These are phyloP conservation scores for Actias luna DNA, from an alignment of 2,888 invertebrate species.

Conservation along the genomic window DNA sequence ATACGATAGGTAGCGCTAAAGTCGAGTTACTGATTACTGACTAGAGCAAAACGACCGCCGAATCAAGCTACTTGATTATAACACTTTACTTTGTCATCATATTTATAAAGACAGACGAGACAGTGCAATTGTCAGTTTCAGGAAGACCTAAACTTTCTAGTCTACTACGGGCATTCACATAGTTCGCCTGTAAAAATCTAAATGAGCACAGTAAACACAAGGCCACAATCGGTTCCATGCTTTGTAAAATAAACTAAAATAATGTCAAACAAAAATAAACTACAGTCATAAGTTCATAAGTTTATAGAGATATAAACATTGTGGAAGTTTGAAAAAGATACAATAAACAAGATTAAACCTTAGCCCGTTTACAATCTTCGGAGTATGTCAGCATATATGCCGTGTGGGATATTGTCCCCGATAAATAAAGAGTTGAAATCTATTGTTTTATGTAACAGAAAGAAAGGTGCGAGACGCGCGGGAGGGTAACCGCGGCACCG, in stretches of 20 bases:
- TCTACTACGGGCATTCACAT: background rate
- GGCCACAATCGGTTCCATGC: background rate
- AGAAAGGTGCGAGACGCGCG: background rate
- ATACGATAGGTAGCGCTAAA: no score
- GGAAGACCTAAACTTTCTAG: background rate
- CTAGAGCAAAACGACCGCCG: no score
- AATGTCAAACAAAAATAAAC: background rate
- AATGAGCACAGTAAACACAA: background rate
- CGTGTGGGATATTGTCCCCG: background rate
- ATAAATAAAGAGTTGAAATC: background rate
- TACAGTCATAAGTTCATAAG: background rate
- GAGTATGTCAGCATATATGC: background rate
- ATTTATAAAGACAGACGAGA: no score
- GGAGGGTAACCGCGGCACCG: constrained; percentile 4
- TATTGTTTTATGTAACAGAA: constrained; percentile 34
- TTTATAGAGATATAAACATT: background rate
- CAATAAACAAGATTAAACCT: background rate
- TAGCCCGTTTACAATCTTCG: background rate
- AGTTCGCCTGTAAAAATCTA: background rate
- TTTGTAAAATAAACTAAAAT: background rate
- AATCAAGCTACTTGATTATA: no score
- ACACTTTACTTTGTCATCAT: no score
- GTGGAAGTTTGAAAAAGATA: background rate
- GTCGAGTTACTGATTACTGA: no score
- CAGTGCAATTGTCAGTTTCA: background rate